Conservation (phyloP, 2,797 vertebrate genomes). For the Fundulus diaphanus region DNA sequence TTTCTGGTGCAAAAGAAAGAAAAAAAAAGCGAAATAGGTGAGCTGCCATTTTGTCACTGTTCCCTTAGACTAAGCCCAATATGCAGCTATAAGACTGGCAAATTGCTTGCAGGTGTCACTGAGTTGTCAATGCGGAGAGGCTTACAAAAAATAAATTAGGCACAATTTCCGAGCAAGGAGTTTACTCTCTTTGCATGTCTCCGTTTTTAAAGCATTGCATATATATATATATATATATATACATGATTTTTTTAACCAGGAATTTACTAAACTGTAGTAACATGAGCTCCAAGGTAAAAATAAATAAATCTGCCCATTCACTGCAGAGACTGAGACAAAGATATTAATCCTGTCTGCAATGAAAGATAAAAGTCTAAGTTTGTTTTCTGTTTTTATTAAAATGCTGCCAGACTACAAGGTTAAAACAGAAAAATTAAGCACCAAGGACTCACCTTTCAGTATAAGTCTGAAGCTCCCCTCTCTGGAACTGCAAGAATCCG, state of each 20-base stretch:
- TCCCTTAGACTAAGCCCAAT: conserved; percentile 81
- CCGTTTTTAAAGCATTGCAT: background rate
- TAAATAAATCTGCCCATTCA: background rate
- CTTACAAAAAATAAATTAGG: conserved; percentile 92
- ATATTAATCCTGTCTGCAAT: background rate
- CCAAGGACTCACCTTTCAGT: conserved; percentile 84
- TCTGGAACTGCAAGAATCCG: conserved; percentile 70
- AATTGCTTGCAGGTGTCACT: conserved; percentile 99
- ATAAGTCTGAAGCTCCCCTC: conserved; percentile 73
- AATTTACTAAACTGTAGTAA: background rate
- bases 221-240: background rate
- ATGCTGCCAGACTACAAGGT: conserved; percentile 53
- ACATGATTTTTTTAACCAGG: background rate
- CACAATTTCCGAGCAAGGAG: conserved; percentile 94
- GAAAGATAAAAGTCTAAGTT: too few relatives aligned
- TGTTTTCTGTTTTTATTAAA: conserved; percentile 20
- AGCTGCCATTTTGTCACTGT: conserved; percentile 91
- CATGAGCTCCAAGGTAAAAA: too few relatives aligned
- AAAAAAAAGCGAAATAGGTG: conserved; percentile 86
- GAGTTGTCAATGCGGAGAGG: conserved; percentile 92
- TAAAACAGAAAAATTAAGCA: conserved; percentile 68
- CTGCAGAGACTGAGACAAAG: background rate
- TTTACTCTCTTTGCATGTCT: conserved; percentile 73
- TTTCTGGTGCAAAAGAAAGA: conserved; percentile 87
- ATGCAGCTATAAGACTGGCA: conserved; percentile 87